phyloP scores from a whole-genome alignment of 1,140 invertebrate genomes.

The Drosophila ironensis region DNA sequence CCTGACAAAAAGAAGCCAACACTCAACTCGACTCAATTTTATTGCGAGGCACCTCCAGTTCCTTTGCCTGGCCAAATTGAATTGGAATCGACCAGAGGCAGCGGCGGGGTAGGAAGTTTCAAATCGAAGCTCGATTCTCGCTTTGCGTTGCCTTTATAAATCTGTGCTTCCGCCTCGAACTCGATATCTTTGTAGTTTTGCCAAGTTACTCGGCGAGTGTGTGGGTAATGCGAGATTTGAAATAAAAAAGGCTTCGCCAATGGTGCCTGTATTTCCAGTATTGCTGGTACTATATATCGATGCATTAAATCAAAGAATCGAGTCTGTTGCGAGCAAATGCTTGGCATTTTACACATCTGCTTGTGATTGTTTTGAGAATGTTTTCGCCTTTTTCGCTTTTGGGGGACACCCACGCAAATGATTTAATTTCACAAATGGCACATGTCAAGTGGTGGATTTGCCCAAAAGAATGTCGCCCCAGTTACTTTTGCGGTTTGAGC shows the following conservation, averaged over 20 bases:
- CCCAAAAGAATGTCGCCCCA: not conserved
- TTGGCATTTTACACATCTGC: too few species aligned
- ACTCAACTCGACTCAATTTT: slow-evolving; percentile 12
- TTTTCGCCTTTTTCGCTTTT: too few species aligned
- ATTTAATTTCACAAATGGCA: not conserved
- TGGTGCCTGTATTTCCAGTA: too few species aligned
- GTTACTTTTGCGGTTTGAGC: slow-evolving; percentile 14
- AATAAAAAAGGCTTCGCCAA: too few species aligned
- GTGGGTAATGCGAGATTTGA: too few species aligned
- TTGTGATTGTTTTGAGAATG: too few species aligned
- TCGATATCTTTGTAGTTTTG: not conserved
- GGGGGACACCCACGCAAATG: not conserved
- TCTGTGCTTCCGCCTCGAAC: not conserved
- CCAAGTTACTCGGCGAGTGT: too few species aligned
- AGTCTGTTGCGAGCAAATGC: too few species aligned
- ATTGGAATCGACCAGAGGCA: not conserved
- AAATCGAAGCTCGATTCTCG: not conserved
- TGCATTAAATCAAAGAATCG: too few species aligned
- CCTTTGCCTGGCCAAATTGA: not conserved
- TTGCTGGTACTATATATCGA: too few species aligned
- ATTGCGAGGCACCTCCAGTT: not conserved
- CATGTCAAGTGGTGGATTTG: not conserved
- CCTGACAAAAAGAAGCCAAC: slow-evolving; percentile 11
- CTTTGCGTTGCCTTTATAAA: not conserved
- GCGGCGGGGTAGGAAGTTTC: not conserved